phyloP scores from a whole-genome alignment of 64 coral and sea anemone species.

The Stichodactyla mertensii region DNA sequence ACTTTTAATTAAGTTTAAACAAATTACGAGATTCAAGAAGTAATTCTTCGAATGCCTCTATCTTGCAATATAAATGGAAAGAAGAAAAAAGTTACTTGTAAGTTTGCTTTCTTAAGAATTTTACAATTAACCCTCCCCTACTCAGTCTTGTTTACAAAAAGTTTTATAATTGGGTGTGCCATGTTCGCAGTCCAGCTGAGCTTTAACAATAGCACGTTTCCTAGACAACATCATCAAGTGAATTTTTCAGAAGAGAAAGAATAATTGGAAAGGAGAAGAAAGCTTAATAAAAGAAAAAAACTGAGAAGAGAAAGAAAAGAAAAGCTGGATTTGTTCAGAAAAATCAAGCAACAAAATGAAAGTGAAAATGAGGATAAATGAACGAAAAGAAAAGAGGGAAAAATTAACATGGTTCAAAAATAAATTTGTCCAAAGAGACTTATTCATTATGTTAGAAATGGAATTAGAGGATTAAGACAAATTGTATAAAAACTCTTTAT shows the following conservation, averaged over 20 bases:
- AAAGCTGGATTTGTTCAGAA: no score
- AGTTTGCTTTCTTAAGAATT: neutral
- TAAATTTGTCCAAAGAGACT: neutral
- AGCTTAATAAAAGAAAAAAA: neutral
- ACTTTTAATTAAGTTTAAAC: neutral
- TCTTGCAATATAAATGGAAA: no score
- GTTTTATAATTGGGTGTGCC: neutral
- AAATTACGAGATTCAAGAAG: no score
- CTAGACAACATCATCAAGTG: neutral
- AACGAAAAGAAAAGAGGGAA: neutral
- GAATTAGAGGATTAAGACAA: neutral
- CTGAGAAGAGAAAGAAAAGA: neutral
- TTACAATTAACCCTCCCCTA: neutral
- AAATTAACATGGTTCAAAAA: neutral
- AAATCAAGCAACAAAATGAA: no score
- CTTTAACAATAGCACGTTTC: neutral
- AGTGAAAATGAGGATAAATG: neutral
- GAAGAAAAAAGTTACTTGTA: no score
- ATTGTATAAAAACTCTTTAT: neutral
- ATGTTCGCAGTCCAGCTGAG: neutral
- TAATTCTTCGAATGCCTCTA: no score
- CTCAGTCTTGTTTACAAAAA: neutral
- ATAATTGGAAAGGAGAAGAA: neutral
- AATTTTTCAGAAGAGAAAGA: neutral
- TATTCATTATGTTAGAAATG: neutral